Conservation (phyloP, 2,797 vertebrate species). For the Chelmon rostratus region DNA sequence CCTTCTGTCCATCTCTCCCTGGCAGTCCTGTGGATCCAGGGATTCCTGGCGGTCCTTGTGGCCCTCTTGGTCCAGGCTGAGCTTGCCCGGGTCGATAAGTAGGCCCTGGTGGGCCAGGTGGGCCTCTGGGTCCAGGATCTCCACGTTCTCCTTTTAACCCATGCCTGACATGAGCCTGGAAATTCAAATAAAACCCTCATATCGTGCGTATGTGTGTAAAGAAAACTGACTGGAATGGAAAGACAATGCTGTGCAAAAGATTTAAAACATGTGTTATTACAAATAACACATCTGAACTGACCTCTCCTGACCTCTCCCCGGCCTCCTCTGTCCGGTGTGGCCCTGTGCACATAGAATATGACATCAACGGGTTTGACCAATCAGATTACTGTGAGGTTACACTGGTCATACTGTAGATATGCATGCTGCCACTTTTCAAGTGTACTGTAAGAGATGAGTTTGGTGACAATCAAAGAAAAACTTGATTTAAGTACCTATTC, state of each 20-base stretch:
- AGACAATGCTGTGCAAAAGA: not conserved
- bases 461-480: not conserved
- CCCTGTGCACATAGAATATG: slow-evolving; percentile 56
- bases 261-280: not conserved
- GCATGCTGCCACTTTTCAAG: not conserved
- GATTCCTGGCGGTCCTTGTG: slow-evolving; percentile 71
- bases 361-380: slow-evolving; percentile 21
- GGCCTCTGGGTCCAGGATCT: slow-evolving; percentile 71
- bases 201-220: too few species aligned
- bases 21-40: slow-evolving; percentile 68
- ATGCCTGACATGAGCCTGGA: slow-evolving; percentile 55
- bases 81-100: slow-evolving; percentile 44
- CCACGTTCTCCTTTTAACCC: slow-evolving; percentile 75
- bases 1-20: slow-evolving; percentile 80
- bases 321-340: slow-evolving; percentile 64
- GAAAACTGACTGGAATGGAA: not conserved
- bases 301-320: slow-evolving; percentile 59
- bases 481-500: not conserved
- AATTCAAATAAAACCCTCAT: not conserved
- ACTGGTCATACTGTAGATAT: not conserved
- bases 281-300: slow-evolving; percentile 48
- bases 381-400: not conserved
- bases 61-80: slow-evolving; percentile 67
- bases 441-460: not conserved
- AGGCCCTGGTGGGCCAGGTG: slow-evolving; percentile 68